Percentiles rank a stretch among this genome's conserved stretches.
These are phyloP conservation scores for Rhyzopertha dominica DNA, from an alignment of 1,140 invertebrate species.

Conservation along the genomic window DNA sequence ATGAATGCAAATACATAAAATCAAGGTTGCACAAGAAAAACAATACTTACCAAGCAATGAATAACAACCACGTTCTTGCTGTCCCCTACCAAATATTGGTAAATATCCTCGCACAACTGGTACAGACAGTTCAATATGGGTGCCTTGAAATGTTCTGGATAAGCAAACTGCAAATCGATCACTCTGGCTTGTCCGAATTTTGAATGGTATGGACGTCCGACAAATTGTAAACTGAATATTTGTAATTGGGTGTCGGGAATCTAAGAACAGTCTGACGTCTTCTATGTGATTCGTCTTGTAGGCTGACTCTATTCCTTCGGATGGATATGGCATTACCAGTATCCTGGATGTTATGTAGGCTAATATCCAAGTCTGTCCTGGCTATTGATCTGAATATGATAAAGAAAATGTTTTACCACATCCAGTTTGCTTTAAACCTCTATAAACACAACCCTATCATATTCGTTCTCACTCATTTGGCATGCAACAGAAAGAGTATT, in stretches of 20 bases:
- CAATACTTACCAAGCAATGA: conserved; percentile 72
- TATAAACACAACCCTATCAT: too few species aligned
- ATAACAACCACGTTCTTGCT: conserved; percentile 78
- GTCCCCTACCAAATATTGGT: conserved; percentile 72
- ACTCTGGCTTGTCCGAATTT: conserved; percentile 50
- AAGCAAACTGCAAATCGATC: conserved; percentile 63
- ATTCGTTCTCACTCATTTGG: too few species aligned
- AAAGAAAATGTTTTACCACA: too few species aligned
- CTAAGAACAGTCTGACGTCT: conserved; percentile 73
- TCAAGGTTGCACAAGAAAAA: neutral
- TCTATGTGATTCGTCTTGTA: conserved; percentile 91
- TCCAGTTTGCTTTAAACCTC: too few species aligned
- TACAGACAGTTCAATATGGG: conserved; percentile 76
- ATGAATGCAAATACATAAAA: neutral
- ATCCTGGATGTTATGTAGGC: conserved; percentile 83
- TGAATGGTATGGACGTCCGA: conserved; percentile 59
- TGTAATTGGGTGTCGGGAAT: conserved; percentile 64
- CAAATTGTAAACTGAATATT: conserved; percentile 79
- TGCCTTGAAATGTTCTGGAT: conserved; percentile 57
- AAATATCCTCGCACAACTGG: conserved; percentile 79
- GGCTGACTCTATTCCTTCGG: conserved; percentile 88
- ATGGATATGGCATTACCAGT: conserved; percentile 89
- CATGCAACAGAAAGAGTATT: too few species aligned
- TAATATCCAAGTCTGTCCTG: conserved; percentile 82
- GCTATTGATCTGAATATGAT: conserved; percentile 72